Base-by-base conservation (phyloP, 2,888 invertebrate genomes). In the Pegoplata infirma region DNA sequence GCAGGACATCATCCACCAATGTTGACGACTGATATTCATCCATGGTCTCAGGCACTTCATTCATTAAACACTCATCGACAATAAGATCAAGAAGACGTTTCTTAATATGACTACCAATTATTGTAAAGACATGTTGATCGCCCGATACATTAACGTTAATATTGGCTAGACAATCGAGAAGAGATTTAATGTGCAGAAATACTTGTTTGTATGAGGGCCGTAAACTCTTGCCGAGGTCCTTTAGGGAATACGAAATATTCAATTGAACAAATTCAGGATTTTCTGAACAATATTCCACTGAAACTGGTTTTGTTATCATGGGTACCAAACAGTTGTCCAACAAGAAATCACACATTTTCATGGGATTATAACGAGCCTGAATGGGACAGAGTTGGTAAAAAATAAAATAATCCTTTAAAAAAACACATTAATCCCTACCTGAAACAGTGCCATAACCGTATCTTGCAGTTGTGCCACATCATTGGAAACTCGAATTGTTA, bases 41-140 rank as follows among this genome's bases (percentile, higher is more conserved):
- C 81, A 92, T 93, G 59, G 92, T 94, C 80, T 93, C 93, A 0
- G 97, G 97, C 84, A 97, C 93, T 0, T 95, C 94, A 80, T 93
- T 91, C 58, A 93, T 91, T 7, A 97, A 91, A 84, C 96, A 96
- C 83, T 95, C 92, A 80, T 93, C 92, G 3, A 95, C 92, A 40
- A 97, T 89, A 16, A 92, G 86, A 16, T 93, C 91, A 19, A 93
- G 91, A 82, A 96, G 92, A 53, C 92, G 91, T 4, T 89, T 87
- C 83, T 91, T 90, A 40, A 93, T 90, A 81, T 91, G 88, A 46
- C 90, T 88, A 0, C 93, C 92, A 56, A 94, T 90, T 82, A 91
- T 84, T n/a, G 83, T 83, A 32, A 90, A 88, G 0, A 89, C 87
- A 76, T 85, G 84, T 23, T 86, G 81, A 0, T 83, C 82, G 0